These are phyloP conservation scores for Epinephelus lanceolatus DNA, from an alignment of 2,113 vertebrate species.

Conservation along the genomic window DNA sequence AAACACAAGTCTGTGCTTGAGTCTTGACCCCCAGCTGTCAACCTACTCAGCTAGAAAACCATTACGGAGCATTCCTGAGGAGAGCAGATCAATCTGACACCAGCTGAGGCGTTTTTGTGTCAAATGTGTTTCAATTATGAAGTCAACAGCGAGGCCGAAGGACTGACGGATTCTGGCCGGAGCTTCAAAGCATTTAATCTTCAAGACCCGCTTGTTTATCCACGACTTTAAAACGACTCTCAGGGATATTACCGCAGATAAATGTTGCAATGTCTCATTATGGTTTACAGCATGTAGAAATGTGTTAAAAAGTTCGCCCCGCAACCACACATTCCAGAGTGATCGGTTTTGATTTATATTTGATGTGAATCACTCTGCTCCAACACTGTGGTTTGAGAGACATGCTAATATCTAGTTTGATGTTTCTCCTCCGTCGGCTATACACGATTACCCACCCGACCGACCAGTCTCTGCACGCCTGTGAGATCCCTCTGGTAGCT, in stretches of 20 bases:
- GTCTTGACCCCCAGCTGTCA: constrained; percentile 43
- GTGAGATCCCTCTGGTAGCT: background rate
- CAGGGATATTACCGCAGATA: constrained; percentile 12
- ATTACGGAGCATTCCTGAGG: constrained; percentile 45
- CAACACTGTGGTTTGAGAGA: constrained; percentile 14
- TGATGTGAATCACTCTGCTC: constrained; percentile 13
- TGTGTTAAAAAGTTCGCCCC: constrained; percentile 18
- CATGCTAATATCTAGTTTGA: constrained; percentile 22
- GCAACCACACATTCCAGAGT: constrained; percentile 33
- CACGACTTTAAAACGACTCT: constrained; percentile 6
- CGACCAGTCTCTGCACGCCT: constrained; percentile 24
- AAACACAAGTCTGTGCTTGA: constrained; percentile 50
- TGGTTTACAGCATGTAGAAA: constrained; percentile 32
- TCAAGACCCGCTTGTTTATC: constrained; percentile 18
- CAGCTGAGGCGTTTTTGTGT: constrained; percentile 33
- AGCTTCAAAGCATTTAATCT: constrained; percentile 27
- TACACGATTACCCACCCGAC: background rate
- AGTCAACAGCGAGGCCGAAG: constrained; percentile 12
- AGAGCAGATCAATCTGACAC: constrained; percentile 28
- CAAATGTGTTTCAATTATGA: constrained; percentile 25
- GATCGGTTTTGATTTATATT: constrained; percentile 40
- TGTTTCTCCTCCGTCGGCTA: background rate
- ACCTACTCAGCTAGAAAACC: constrained; percentile 38
- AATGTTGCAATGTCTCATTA: constrained; percentile 37
- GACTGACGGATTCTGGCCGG: constrained; percentile 11